Evolutionary conservation across 2,797 vertebrate genomes (phyloP), one percentile per base, ranked within the genome.

Genomic region (Protonibea diacanthus): DNA sequence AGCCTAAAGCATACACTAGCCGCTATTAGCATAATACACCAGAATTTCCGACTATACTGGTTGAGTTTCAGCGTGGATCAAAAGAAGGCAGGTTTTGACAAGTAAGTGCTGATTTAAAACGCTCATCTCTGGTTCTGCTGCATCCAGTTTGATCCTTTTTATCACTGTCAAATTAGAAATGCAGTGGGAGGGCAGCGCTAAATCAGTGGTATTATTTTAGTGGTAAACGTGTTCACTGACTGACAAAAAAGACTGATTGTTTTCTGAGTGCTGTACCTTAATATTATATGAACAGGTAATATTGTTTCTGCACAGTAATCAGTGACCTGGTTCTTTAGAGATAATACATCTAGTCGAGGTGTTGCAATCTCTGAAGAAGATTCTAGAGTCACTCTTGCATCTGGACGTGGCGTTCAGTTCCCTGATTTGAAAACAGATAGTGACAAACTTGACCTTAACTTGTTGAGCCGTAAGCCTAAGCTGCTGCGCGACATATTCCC

Each of bases 351-450:
- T 4, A 29, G 11, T 63, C 55, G 13, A 5, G 11, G 20, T 80
- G 61, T 66, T 47, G 58, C 12, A 80, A 56, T 55, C 63, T 59
- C 29, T 14, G 4, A 56, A 51, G 55, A 25, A 55, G 53, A 65
- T 61, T 81, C 56, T 23, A 23, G 27, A 52, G 21, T 53, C 49
- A 29, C 12, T 62, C n/a, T 20, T n/a, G 23, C 53, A 21, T 71
- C 33, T 74, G 27, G 21, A 76, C 7, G 2, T n/a, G 4, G 58
- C 68, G 23, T 72, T 80, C 38, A 42, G 53, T 66, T 64, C 42
- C 47, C 69, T 25, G 53, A 33, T 64, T 38, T 63, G 66, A 74
- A 83, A 83, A 64, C 66, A 23, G 60, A 78, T 69, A 20, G 76
- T 17, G n/a, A 20, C 56, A 63, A 68, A 71, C 71, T 60, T 62